Conservation (phyloP, 1,140 invertebrate genomes). For the Ridgeia piscesae region DNA sequence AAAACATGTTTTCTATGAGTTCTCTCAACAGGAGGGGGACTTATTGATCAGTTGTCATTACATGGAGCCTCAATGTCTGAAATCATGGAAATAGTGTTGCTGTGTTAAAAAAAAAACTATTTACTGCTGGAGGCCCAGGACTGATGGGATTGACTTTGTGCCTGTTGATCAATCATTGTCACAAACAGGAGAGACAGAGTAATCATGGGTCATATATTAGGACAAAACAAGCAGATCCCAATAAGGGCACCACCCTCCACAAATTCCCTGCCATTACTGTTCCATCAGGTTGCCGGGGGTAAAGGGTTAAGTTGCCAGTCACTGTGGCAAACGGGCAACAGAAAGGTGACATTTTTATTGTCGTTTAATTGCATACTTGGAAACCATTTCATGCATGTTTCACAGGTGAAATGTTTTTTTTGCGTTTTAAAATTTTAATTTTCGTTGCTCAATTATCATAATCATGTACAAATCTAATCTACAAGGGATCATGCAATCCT, state of each 20-base stretch:
- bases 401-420: neutral
- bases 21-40: too few relatives aligned
- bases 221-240: too few relatives aligned
- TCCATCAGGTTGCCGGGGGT: neutral
- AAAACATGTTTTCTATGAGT: too few relatives aligned
- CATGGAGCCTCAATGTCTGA: too few relatives aligned
- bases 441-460: neutral
- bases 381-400: neutral
- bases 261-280: neutral
- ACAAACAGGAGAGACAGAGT: neutral
- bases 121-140: neutral
- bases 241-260: neutral
- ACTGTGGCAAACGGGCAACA: neutral
- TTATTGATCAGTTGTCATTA: too few relatives aligned
- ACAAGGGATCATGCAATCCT: neutral
- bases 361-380: neutral
- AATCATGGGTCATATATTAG: too few relatives aligned
- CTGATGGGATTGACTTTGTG: neutral
- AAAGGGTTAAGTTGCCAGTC: neutral
- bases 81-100: too few relatives aligned
- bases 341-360: neutral
- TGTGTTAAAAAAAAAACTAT: neutral
- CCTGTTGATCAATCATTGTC: neutral
- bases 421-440: too few relatives aligned
- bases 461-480: neutral